Base-by-base conservation (phyloP, 2,113 vertebrate genomes). In the Odontesthes bonariensis region DNA sequence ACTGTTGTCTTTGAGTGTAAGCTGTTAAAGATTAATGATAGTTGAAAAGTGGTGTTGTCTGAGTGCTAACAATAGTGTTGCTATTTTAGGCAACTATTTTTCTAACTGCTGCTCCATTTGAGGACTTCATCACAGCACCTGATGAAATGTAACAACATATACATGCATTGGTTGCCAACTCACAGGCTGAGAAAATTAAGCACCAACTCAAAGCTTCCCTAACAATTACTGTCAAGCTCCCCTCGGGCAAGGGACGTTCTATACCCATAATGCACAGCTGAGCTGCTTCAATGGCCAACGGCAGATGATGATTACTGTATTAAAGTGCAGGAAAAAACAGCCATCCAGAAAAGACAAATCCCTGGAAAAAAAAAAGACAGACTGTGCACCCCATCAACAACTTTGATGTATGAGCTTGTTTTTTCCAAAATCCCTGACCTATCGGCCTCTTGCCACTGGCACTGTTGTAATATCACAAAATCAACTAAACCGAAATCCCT, bases 401-500 rank as follows among this genome's bases (percentile, higher is more conserved):
- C 47, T 68, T 67, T 69, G 61, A 62, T 33, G 55, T 19, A 61
- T 66, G 56, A 83, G 67, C 38, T 44, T 82, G 55, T 63, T 55
- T 57, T 85, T 20, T 1, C 35, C 44, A 5, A 19, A 77, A 27
- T 61, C 61, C 27, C 54, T 17, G 72, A 79, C 67, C 71, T 60
- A 61, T 72, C 35, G 16, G 47, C 62, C 67, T 72, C 62, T 69
- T 75, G 60, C 69, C 77, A 69, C 77, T 46, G 62, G 82, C 76
- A 55, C 65, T 58, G 72, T 32, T 73, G 69, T 62, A 86, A 78
- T 84, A 84, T 90, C 71, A 68, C 77, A 58, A 69, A 81, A 91
- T 85, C 85, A 83, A 88, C 73, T 73, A 52, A 81, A 86, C 57
- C 75, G 69, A 89, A 88, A 90, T 86, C 83, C 77, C 75, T 84